A percentile compares a stretch with the other conserved stretches of the same genome.
Evolutionary conservation across 2,113 vertebrate genomes (phyloP).

Genomic region (Onychostoma macrolepis): DNA sequence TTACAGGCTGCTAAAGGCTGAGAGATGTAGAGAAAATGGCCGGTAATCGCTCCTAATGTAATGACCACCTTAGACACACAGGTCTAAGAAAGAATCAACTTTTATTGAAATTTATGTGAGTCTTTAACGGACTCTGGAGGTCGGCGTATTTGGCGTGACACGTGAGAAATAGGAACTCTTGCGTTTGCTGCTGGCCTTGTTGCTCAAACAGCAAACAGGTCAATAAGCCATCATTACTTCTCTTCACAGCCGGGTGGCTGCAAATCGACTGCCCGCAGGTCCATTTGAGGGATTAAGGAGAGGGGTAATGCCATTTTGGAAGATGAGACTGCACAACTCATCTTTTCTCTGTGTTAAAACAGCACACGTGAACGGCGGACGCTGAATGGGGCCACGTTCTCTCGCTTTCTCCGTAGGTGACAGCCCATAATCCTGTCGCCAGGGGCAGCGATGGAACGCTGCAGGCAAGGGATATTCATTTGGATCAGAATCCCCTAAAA

Average conservation of each 20-base stretch:
- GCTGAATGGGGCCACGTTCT: constrained; percentile 52
- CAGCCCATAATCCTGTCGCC: constrained; percentile 64
- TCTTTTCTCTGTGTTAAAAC: constrained; percentile 68
- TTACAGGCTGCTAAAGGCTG: constrained; percentile 46
- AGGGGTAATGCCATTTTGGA: constrained; percentile 72
- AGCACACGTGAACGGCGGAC: constrained; percentile 43
- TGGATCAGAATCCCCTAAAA: constrained; percentile 62
- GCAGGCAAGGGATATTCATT: constrained; percentile 53
- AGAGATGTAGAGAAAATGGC: constrained; percentile 53
- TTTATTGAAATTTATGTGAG: constrained; percentile 59
- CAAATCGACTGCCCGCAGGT: constrained; percentile 88
- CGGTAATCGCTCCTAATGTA: constrained; percentile 41
- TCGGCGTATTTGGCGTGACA: constrained; percentile 47
- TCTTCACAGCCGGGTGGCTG: constrained; percentile 84
- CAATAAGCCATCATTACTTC: constrained; percentile 92
- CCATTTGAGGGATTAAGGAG: constrained; percentile 77
- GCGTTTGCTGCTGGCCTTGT: constrained; percentile 71
- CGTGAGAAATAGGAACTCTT: constrained; percentile 73
- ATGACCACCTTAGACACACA: constrained; percentile 32
- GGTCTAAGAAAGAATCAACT: constrained; percentile 39
- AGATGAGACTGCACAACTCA: constrained; percentile 77
- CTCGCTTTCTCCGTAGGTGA: constrained; percentile 47
- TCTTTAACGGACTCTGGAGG: constrained; percentile 52
- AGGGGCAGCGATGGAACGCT: constrained; percentile 51
- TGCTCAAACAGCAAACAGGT: constrained; percentile 82